Conservation (phyloP, 2,797 vertebrate genomes). For the Gouania willdenowi region DNA sequence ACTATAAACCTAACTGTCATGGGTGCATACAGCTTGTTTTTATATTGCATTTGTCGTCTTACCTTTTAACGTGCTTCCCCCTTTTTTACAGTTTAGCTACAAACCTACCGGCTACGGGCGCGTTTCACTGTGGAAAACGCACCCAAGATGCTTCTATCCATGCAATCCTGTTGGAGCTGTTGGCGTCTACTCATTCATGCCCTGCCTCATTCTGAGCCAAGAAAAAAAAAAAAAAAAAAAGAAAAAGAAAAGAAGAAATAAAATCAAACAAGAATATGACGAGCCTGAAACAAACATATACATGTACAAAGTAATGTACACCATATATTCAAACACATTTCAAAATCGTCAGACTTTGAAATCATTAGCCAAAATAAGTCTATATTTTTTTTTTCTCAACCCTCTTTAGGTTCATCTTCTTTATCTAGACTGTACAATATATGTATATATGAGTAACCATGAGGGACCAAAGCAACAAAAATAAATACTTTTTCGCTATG, state of each 20-base stretch:
- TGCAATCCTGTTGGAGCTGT: constrained; percentile 43
- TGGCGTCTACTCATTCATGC: constrained; percentile 40
- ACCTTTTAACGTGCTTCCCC: constrained; percentile 21
- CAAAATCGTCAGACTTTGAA: constrained; percentile 72
- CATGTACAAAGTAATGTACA: constrained; percentile 79
- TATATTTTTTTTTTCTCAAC: constrained; percentile 63
- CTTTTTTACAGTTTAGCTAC: not conserved
- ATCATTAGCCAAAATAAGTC: constrained; percentile 78
- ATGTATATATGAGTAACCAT: constrained; percentile 77
- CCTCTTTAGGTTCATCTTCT: constrained; percentile 66
- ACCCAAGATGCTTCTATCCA: constrained; percentile 35
- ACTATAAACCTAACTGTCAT: constrained; percentile 46
- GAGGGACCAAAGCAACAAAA: constrained; percentile 86
- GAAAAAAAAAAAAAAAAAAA: constrained; percentile 24
- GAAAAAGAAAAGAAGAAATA: constrained; percentile 49
- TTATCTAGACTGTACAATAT: constrained; percentile 77
- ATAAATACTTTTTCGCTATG: constrained; percentile 94
- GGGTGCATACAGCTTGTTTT: constrained; percentile 52
- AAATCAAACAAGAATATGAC: too few species aligned
- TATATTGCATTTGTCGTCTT: constrained; percentile 63
- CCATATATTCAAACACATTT: constrained; percentile 76
- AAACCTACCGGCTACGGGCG: constrained; percentile 36
- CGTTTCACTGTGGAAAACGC: not conserved
- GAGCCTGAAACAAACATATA: constrained; percentile 58
- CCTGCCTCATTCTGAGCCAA: constrained; percentile 42